phyloP scores from a whole-genome alignment of 1,140 invertebrate genomes.

The Meloidogyne floridensis region DNA sequence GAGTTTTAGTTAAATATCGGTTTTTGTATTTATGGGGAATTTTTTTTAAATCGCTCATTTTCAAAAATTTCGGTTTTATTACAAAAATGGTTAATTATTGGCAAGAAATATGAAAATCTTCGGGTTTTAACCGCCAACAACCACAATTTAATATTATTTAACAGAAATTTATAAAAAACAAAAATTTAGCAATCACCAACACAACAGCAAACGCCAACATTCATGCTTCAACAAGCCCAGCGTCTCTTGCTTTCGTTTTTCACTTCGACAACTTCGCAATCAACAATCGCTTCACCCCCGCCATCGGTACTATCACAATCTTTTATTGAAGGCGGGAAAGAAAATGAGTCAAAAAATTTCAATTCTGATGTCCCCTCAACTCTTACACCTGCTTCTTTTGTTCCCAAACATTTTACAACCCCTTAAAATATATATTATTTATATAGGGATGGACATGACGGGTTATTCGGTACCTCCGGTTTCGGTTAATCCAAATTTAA shows the following conservation, averaged over 20 bases:
- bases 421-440: background rate
- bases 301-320: background rate
- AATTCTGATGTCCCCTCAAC: background rate
- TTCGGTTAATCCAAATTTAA: no score
- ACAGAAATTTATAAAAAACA: no score
- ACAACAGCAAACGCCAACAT: background rate
- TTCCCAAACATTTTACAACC: background rate
- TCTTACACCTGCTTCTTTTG: background rate
- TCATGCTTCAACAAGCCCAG: background rate
- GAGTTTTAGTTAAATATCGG: no score
- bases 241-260: background rate
- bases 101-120: no score
- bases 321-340: background rate
- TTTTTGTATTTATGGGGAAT: no score
- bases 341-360: background rate
- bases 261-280: background rate
- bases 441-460: no score
- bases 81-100: no score
- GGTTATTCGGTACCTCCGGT: no score
- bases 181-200: background rate
- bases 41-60: no score
- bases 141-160: no score
- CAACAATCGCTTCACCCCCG: background rate
- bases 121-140: no score
- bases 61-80: no score